Base-by-base conservation (phyloP, 2,113 vertebrate species). In the Gasterosteus aculeatus region DNA sequence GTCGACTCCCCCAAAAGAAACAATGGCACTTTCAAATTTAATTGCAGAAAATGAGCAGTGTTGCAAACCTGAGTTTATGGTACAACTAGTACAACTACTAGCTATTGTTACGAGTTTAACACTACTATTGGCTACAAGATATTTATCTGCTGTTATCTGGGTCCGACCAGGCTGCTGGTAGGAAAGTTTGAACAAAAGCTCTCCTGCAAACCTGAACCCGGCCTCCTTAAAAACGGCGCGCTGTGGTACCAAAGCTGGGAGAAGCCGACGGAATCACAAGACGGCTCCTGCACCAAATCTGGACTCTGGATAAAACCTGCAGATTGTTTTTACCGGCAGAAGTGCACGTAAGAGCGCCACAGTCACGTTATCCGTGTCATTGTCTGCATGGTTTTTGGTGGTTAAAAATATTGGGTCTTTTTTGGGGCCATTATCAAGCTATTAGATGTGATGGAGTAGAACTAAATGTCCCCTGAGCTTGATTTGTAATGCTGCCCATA, bases 201-300 rank as follows among this genome's bases (percentile, higher is more conserved):
- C 75, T 75, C 77, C 61, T 46, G 57, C 78, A 88, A 85, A 77
- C 74, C 49, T 58, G 69, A 85, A 22, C 41, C 53, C 19, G 46
- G 39, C 31, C 59, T 49, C 71, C 63, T 41, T 26, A 26, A 41
- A 46, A 70, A 82, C 71, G 71, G 47, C 46, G 14, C 2, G 41
- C 65, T 2, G 68, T 9, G 33, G 8, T 64, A 61, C 33, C 0
- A 2, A 76, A 57, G 75, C 59, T 59, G 69, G 75, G 58, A 67
- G 63, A 72, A 42, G 51, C 16, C 60, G 62, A 77, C 61, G 38
- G 44, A 85, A 85, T 85, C 78, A 46, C 74, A 78, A 81, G 78
- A 72, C 79, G 2, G 14, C 59, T 71, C 82, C 72, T 72, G 51
- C 41, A 67, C 59, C 64, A 26, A 59, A 73, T 69, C 57, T 26